Percentiles rank a stretch among this genome's conserved stretches.
phyloP scores from a whole-genome alignment of 2,888 invertebrate genomes.

The Nasonovia ribisnigri region DNA sequence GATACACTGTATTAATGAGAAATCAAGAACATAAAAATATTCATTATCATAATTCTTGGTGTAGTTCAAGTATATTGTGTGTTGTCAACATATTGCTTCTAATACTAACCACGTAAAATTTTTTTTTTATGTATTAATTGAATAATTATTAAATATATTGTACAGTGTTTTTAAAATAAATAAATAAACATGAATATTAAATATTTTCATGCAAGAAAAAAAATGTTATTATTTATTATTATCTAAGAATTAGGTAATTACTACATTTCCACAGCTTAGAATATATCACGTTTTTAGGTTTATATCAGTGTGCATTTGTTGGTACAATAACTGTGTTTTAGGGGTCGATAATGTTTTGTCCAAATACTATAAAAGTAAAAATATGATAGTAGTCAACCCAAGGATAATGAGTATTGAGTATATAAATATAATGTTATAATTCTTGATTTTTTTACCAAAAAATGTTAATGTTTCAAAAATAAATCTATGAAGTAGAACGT shows the following conservation, averaged over 20 bases:
- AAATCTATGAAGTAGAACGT: neutral
- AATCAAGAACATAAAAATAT: neutral
- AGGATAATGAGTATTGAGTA: neutral
- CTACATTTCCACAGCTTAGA: neutral
- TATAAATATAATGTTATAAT: no score
- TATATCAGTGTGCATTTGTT: neutral
- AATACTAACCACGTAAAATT: neutral
- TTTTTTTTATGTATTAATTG: neutral
- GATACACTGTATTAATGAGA: constrained; percentile 10
- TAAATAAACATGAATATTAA: neutral
- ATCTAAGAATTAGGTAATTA: neutral
- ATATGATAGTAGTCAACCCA: neutral
- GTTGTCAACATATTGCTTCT: neutral
- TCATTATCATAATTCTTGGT: neutral
- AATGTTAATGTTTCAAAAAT: neutral
- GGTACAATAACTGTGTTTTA: neutral
- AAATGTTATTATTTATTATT: neutral
- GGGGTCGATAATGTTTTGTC: neutral
- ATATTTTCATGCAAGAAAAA: neutral
- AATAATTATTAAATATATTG: neutral
- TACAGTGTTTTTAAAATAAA: neutral
- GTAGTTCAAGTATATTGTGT: neutral
- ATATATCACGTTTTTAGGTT: neutral
- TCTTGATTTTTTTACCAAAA: no score
- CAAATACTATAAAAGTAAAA: neutral